Base-by-base conservation (phyloP, 30 jellyfish, hydroid and myxozoan species). In the Nemopilema nomurai region DNA sequence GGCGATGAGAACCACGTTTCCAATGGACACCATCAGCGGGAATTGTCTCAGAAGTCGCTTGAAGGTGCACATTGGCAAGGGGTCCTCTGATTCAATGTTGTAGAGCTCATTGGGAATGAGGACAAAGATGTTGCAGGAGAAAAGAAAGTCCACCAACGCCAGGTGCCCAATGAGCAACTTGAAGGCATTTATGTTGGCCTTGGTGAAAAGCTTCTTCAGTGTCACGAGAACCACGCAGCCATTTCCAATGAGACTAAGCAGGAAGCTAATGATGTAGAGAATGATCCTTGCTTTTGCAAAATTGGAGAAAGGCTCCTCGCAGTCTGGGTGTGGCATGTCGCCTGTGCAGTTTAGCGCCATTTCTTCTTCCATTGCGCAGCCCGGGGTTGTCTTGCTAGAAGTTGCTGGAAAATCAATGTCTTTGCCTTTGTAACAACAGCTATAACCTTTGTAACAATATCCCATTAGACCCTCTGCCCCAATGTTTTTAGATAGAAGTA, bases 61-160 rank as follows among this genome's bases (percentile, higher is more conserved):
- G 50, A 80, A 80, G n/a, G 90, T 28, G 30, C 90, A 80, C 82
- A 80, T 49, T 18, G 90, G 90, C 0, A 67, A 18, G 25, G 75
- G 82, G 18, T 80, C 75, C 1, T 80, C 64, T 1, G 28, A 4
- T 68, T 80, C 90, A 18, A 66, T 74, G 21, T 67, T 67, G 51
- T 80, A 71, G 1, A 67, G 28, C 41, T 80, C 90, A 19, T 80
- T 80, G n/a, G 90, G 90, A 19, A 80, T 80, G 51, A 80, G 50
- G 23, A 80, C 64, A 49, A 80, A 33, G 22, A 57, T 62, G 65
- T 80, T 80, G 83, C 82, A 80, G 28, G 90, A 67, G 64, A 65
- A 80, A 1, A 80, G 82, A 16, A 80, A 80, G 32, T 80, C 90
- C 18, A 80, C 90, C 33, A 80, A 80, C 8, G 90, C 90, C 82